A percentile compares a stretch with the other conserved stretches of the same genome.
These are phyloP conservation scores for Oncorhynchus nerka DNA, from an alignment of 2,113 vertebrate species.

Conservation along the genomic window DNA sequence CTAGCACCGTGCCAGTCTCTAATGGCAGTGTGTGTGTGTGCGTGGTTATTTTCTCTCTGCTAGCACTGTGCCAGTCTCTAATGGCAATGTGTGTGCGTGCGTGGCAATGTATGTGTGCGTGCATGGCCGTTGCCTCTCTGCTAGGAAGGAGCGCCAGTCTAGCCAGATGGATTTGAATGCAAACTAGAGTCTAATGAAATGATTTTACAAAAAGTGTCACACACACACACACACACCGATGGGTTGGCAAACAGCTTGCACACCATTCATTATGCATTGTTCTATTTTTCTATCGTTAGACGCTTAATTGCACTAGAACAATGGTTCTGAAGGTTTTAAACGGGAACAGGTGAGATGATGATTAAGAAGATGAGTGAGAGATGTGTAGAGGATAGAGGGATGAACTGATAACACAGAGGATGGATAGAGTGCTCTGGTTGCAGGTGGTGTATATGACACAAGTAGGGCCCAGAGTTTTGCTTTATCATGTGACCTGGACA, in stretches of 20 bases:
- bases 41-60: too few relatives aligned
- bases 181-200: constrained; percentile 79
- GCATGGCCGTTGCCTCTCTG: too few relatives aligned
- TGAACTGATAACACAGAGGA: too few relatives aligned
- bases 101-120: constrained; percentile 33
- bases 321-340: too few relatives aligned
- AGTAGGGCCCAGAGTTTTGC: too few relatives aligned
- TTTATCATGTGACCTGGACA: too few relatives aligned
- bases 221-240: neutral
- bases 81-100: constrained; percentile 43
- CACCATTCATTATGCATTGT: constrained; percentile 68
- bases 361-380: too few relatives aligned
- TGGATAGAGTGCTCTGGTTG: too few relatives aligned
- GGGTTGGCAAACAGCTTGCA: constrained; percentile 65
- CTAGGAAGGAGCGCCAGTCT: constrained; percentile 49
- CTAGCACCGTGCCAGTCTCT: constrained; percentile 59
- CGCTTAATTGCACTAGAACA: too few relatives aligned
- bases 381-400: too few relatives aligned
- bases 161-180: constrained; percentile 78
- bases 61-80: constrained; percentile 62
- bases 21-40: constrained; percentile 60
- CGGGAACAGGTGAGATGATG: too few relatives aligned
- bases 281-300: constrained; percentile 44
- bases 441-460: too few relatives aligned
- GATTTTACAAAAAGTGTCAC: constrained; percentile 68